Percentiles rank a stretch among this genome's conserved stretches.
These are phyloP conservation scores for Drosophila subpulchrella DNA, from an alignment of 1,140 invertebrate genomes.

Conservation along the genomic window DNA sequence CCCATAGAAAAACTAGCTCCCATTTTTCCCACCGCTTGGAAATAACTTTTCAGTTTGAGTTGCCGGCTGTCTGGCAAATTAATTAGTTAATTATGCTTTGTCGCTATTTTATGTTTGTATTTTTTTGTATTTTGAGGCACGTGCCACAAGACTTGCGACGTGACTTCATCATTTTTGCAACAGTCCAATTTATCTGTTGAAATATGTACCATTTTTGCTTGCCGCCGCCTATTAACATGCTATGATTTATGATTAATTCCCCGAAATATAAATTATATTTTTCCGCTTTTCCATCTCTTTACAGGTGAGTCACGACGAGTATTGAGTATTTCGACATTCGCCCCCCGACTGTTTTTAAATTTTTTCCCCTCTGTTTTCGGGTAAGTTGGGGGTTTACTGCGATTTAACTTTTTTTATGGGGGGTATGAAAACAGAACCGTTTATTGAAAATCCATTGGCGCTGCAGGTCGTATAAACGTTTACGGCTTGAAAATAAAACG, in stretches of 20 bases:
- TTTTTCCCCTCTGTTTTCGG: conserved; percentile 13
- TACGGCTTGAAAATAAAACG: conserved; percentile 24
- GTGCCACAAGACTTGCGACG: conserved; percentile 43
- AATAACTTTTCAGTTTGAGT: conserved; percentile 44
- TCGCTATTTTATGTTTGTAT: conserved; percentile 28
- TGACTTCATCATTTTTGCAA: conserved; percentile 62
- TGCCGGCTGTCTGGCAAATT: conserved; percentile 54
- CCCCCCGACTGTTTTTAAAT: conserved; percentile 14
- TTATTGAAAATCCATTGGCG: conserved; percentile 41
- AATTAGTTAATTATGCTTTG: conserved; percentile 75
- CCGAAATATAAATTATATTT: conserved; percentile 11
- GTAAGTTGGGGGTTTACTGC: conserved; percentile 26
- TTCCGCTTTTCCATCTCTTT: conserved; percentile 15
- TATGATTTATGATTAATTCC: conserved; percentile 36
- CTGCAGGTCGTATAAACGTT: conserved; percentile 36
- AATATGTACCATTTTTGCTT: conserved; percentile 26
- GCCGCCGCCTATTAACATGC: conserved; percentile 47
- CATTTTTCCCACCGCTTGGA: conserved; percentile 5
- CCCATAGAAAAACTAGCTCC: not conserved
- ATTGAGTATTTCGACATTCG: conserved; percentile 12
- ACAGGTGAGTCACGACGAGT: conserved; percentile 47
- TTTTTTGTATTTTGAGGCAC: conserved; percentile 32
- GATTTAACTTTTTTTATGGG: conserved; percentile 22
- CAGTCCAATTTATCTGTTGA: conserved; percentile 47
- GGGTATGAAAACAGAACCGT: conserved; percentile 9